Evolutionary conservation across 2,888 invertebrate species (phyloP), one percentile per base, ranked within the genome.

Genomic region (Conus canariensis): DNA sequence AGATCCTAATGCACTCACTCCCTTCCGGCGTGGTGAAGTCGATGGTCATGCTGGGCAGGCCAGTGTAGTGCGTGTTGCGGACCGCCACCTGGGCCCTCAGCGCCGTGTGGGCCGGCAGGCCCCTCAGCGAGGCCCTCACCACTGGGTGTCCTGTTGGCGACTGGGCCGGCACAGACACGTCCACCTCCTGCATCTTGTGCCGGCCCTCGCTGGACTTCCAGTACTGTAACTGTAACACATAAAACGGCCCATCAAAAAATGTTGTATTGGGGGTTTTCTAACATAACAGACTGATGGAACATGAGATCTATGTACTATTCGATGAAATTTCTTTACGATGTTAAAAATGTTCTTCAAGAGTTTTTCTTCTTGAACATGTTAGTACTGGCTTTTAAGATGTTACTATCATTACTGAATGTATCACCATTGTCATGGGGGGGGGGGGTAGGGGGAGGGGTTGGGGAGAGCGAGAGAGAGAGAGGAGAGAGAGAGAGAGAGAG

Each of bases 51-150:
- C 98, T 98, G 0, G 98, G 97, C 6, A 99, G 98, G 12, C 99
- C 99, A 95, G 98, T 98, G 96, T 98, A 98, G 91, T 97, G 98
- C 60, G 98, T 98, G 96, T 99, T 99, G 96, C 98, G 98, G 0
- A 98, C 99, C 86, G 98, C 97, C 64, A 99, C 98, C 92, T 98
- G 97, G 0, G 98, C 99, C 95, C 97, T 98, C 96, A 99, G 99
- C 96, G 98, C 94, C 14, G 95, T 94, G 92, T 94, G 94, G 12
- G 96, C 95, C 1, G 96, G 96, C 30, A 96, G 94, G 85, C 94
- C 92, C 59, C 92, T 91, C 1, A 95, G 92, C 2, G 94, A 91
- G 10, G 94, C 95, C 67, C 93, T 92, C 12, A 95, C 93, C 88
- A 94, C 94, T 12, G 92, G 93, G 64, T 93, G 91, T n/a, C 92